phyloP scores from a whole-genome alignment of 2,888 invertebrate genomes.

The Archips crataeganus region DNA sequence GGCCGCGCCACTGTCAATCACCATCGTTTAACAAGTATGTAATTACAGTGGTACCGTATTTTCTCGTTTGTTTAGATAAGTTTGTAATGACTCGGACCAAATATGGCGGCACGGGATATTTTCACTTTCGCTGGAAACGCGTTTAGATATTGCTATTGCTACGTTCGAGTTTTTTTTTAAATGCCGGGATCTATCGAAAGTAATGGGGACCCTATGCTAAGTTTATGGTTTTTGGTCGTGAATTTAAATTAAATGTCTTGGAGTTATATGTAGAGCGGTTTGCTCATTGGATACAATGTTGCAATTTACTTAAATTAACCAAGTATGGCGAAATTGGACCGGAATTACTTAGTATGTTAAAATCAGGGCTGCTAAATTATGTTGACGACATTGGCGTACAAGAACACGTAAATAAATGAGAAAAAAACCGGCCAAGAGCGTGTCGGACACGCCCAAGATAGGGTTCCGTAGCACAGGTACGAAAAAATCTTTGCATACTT shows the following conservation, averaged over 20 bases:
- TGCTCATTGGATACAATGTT: not conserved
- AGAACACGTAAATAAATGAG: too few relatives aligned
- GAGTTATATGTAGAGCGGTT: not conserved
- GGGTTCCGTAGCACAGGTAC: too few relatives aligned
- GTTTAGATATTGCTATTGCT: slow-evolving; percentile 20
- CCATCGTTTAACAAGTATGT: not conserved
- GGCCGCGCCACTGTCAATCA: not conserved
- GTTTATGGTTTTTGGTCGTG: not conserved
- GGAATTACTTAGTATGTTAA: slow-evolving; percentile 1
- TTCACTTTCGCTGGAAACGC: slow-evolving; percentile 40
- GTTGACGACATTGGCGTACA: not conserved
- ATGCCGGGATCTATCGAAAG: slow-evolving; percentile 21
- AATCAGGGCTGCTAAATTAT: not conserved
- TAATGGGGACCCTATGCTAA: slow-evolving; percentile 2
- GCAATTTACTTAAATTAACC: not conserved
- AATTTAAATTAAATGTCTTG: not conserved
- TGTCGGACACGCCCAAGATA: too few relatives aligned
- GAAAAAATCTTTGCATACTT: too few relatives aligned
- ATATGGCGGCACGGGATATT: slow-evolving; percentile 32
- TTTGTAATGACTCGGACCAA: slow-evolving; percentile 29
- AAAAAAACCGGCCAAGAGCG: too few relatives aligned
- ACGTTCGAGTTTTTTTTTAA: slow-evolving; percentile 2
- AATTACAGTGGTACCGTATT: not conserved
- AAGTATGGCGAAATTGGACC: not conserved
- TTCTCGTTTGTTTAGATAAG: slow-evolving; percentile 12